A percentile compares a stretch with the other conserved stretches of the same genome.
phyloP scores from a whole-genome alignment of 2,888 invertebrate species.

The Eupithecia subumbrata region DNA sequence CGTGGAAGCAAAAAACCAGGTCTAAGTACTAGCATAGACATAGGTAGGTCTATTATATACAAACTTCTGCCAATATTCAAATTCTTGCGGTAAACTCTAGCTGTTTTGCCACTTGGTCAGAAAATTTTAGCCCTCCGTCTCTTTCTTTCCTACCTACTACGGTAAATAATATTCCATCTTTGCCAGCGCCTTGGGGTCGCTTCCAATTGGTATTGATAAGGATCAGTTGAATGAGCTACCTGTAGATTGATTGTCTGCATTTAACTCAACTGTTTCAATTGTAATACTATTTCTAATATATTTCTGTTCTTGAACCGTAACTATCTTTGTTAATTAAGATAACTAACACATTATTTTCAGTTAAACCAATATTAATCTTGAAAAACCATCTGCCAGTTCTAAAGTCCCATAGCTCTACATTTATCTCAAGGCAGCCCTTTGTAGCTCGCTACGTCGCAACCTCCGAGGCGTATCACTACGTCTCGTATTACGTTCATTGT shows the following conservation, averaged over 20 bases:
- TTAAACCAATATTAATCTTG: not conserved
- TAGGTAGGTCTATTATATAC: not conserved
- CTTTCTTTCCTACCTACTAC: not conserved
- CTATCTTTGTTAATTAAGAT: not conserved
- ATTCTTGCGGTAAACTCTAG: not conserved
- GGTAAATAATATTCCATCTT: too few species aligned
- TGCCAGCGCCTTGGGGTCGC: too few species aligned
- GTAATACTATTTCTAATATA: too few species aligned
- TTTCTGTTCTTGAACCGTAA: not conserved
- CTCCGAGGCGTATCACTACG: conserved; percentile 12
- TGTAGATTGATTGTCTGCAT: too few species aligned
- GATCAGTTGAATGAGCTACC: too few species aligned
- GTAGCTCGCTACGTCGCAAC: not conserved
- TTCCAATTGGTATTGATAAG: too few species aligned
- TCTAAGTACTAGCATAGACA: not conserved
- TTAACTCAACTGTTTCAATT: too few species aligned
- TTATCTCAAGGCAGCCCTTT: conserved; percentile 9
- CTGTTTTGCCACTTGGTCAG: not conserved
- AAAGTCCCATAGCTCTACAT: not conserved
- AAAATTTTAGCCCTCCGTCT: not conserved
- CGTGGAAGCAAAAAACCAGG: not conserved
- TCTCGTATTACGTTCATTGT: conserved; percentile 10
- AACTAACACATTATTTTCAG: not conserved
- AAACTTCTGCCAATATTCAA: not conserved
- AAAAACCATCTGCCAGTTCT: not conserved